Percentiles rank a stretch among this genome's conserved stretches.
Evolutionary conservation across 1,140 invertebrate genomes (phyloP).

Genomic region (Brachionus plicatilis): DNA sequence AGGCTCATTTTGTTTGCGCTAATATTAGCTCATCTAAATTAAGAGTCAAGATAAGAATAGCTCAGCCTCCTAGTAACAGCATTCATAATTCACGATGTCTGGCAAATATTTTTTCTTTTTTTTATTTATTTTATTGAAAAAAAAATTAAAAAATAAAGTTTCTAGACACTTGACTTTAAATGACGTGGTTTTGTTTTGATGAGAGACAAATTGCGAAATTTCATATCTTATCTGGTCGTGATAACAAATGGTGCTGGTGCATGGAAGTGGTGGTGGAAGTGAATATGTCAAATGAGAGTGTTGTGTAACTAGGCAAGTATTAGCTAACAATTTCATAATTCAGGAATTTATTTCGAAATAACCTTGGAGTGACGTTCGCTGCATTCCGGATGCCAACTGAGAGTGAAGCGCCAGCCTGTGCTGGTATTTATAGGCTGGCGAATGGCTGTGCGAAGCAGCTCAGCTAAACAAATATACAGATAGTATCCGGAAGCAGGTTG

Average conservation of each 20-base stretch:
- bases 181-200: neutral
- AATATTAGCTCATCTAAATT: slow-evolving; percentile 32
- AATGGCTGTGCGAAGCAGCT: neutral
- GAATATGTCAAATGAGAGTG: neutral
- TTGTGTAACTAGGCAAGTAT: neutral
- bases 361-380: neutral
- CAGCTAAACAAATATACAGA: slow-evolving; percentile 36
- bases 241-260: neutral
- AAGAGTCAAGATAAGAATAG: neutral
- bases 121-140: neutral
- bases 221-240: neutral
- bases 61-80: neutral
- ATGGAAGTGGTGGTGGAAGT: neutral
- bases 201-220: neutral
- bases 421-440: neutral
- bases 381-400: neutral
- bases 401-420: neutral
- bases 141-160: neutral
- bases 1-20: neutral
- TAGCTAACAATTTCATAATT: neutral
- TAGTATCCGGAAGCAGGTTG: slow-evolving; percentile 26
- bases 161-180: neutral
- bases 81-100: neutral
- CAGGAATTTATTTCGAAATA: neutral
- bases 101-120: too few species aligned